Evolutionary conservation across 1,140 invertebrate genomes (phyloP), one percentile per base, ranked within the genome.

Genomic region (Mya arenaria): DNA sequence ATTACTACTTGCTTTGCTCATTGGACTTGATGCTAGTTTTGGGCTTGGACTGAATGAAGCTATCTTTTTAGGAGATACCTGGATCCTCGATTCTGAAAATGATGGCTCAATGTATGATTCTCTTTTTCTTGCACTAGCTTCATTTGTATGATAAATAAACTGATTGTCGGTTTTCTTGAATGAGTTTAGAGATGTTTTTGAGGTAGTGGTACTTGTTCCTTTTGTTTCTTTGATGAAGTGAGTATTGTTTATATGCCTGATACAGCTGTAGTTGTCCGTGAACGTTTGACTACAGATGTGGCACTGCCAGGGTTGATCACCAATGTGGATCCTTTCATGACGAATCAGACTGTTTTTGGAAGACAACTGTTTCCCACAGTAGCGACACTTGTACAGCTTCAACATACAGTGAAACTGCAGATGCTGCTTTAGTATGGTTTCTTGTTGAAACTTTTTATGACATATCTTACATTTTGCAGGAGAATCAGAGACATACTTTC

Each of bases 311-410:
- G 82, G 82, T 23, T 62, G 30, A 44, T 84, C 73, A 23, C 82
- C 82, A 32, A 74, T 52, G 25, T 84, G 82, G n/a, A 79, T 79
- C 17, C 82, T 55, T 44, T 79, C 75, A 39, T 84, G 82, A 25
- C 79, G 68, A 30, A 73, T 65, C 3, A 82, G 58, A 39, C 79
- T 82, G 58, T 82, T 37, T 39, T 74, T 73, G 10, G 79, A 73
- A 8, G 69, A 52, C 8, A 82, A 44, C 60, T 73, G 69, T 66
- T 82, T 82, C 32, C 79, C 68, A 39, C 79, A 82, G 62, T 82
- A 74, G 5, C 71, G 56, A 55, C 79, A 82, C 37, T 80, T 80
- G 52, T 80, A 80, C 19, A 80, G 28, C 36, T 80, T 80, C 77
- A 80, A 68, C 77, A 80, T 80, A 23, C 77, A 80, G 30, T 71